Conservation (phyloP, 2,797 vertebrate species). For the Parauchenoglanis punctatus region DNA sequence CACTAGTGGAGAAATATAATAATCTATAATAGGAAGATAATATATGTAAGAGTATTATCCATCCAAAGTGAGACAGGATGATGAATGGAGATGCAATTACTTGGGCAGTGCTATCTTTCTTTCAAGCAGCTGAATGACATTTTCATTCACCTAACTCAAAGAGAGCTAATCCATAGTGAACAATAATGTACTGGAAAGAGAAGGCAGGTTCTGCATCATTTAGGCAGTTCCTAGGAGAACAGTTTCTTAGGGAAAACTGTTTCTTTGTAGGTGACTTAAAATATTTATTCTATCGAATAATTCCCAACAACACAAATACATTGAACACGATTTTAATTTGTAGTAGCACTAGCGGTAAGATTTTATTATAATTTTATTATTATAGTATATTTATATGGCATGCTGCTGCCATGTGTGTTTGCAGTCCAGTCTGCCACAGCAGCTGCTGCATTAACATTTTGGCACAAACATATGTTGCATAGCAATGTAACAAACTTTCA, state of each 20-base stretch:
- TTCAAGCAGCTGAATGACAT: slow-evolving; percentile 1
- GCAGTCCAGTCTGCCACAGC: neutral
- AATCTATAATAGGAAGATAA: slow-evolving; percentile 1
- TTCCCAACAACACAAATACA: neutral
- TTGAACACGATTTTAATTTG: neutral
- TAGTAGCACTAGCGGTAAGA: neutral
- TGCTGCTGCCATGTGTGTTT: neutral
- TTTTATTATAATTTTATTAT: too few relatives aligned
- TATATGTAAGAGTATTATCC: neutral
- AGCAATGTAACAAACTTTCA: neutral
- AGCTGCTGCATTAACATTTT: too few relatives aligned
- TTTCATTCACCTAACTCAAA: neutral
- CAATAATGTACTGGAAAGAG: neutral
- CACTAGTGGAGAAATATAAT: neutral
- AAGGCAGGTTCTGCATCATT: neutral
- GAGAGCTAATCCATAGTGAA: neutral
- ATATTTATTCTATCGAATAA: too few relatives aligned
- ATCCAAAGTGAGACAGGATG: neutral
- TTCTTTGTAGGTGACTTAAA: neutral
- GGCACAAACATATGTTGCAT: neutral
- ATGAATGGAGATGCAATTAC: slow-evolving; percentile 16
- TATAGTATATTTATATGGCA: too few relatives aligned
- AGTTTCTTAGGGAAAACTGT: neutral
- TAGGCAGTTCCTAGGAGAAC: neutral
- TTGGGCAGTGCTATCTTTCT: slow-evolving; percentile 16